A percentile compares a stretch with the other conserved stretches of the same genome.
These are phyloP conservation scores for Poliocrania exsul DNA, from an alignment of 2,797 vertebrate species.

Conservation along the genomic window DNA sequence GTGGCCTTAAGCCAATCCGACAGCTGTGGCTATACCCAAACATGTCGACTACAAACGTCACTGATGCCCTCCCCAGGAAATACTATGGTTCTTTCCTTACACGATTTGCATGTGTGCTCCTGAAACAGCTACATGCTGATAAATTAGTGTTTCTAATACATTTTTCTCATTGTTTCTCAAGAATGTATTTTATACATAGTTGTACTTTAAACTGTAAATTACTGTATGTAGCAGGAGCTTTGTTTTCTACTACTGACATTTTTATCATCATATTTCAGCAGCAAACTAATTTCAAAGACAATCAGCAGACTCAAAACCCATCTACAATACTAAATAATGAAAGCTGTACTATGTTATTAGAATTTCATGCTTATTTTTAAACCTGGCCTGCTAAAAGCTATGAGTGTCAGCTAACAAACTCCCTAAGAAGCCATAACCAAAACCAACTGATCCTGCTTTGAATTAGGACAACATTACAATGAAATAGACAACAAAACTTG, in stretches of 20 bases:
- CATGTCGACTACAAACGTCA: not conserved
- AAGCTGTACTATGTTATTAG: not conserved
- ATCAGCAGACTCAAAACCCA: not conserved
- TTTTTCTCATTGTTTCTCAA: not conserved
- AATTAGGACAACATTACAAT: not conserved
- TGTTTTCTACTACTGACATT: not conserved
- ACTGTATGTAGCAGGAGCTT: not conserved
- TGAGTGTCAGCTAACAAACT: not conserved
- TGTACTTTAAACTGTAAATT: not conserved
- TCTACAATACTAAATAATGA: not conserved
- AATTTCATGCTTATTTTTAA: not conserved
- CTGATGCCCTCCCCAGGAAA: not conserved
- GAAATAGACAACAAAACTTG: not conserved
- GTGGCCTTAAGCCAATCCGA: constrained; percentile 55
- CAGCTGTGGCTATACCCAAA: constrained; percentile 79
- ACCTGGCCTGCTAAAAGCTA: not conserved
- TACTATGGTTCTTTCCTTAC: not conserved
- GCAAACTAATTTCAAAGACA: not conserved
- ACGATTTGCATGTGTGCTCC: not conserved
- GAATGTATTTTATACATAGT: not conserved
- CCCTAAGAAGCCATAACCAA: not conserved
- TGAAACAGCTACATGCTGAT: not conserved
- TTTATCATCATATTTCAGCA: not conserved
- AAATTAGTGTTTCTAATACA: not conserved
- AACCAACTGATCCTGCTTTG: not conserved